Base-by-base conservation (phyloP, 2,888 invertebrate species). In the Callyntrura sp. region DNA sequence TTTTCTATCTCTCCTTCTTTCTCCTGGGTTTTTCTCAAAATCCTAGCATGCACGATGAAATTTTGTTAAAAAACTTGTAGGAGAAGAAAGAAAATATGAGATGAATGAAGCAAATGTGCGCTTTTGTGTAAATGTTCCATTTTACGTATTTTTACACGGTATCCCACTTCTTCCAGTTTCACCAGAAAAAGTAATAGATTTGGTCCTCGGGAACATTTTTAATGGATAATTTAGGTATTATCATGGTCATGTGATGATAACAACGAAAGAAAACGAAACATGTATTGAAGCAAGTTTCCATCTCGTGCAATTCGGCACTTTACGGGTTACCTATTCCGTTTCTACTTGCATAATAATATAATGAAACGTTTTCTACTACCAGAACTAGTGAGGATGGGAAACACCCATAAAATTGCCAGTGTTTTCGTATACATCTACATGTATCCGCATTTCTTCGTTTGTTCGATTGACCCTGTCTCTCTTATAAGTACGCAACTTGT, bases 321-420 rank as follows among this genome's bases (percentile, higher is more conserved):
- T 76, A 88, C 88, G 88, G 83, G 88, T 88, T 88, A 88, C 88
- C 86, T 86, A 76, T 62, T 85, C 48, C 28, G 48, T 57, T 82
- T 65, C 85, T 73, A 73, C 60, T 85, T 85, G n/a, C 43, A n/a
- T n/a, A n/a, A n/a, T n/a, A n/a, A n/a, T n/a, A n/a, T n/a, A n/a
- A n/a, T n/a, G n/a, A n/a, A n/a, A n/a, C n/a, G n/a, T n/a, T n/a
- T n/a, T n/a, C n/a, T n/a, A n/a, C n/a, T n/a, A n/a, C n/a, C n/a
- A n/a, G n/a, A n/a, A n/a, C n/a, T n/a, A n/a, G n/a, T n/a, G 35
- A 84, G 55, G 81, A 70, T 60, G 55, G 81, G 86, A 70, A 73
- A 88, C 87, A 88, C 81, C 87, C 87, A 88, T 88, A 55, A 82
- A 88, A 88, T 88, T 87, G 81, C 87, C 70, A 81, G 57, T 35